Base-by-base conservation (phyloP, 2,113 vertebrate species). In the Xenopus borealis region DNA sequence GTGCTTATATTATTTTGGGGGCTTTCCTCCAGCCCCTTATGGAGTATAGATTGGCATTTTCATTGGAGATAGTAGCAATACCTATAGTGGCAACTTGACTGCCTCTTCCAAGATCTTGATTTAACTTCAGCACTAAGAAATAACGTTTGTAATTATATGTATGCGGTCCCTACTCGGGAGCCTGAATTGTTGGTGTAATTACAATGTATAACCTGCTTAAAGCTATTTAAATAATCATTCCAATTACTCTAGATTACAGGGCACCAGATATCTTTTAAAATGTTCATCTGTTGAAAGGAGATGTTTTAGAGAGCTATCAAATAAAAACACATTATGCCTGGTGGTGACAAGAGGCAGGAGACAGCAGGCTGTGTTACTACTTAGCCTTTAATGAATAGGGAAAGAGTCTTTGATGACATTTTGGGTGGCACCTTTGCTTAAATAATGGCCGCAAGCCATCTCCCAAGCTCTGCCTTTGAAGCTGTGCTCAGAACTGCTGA, bases 381-480 rank as follows among this genome's bases (percentile, higher is more conserved):
- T 30, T 40, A 63, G 59, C 63, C 66, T 57, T 19, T 70, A 64
- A 70, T 77, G 66, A 77, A 77, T 53, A 52, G 73, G 23, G 66
- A 47, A 63, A 52, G 27, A 20, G 16, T 77, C 67, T 64, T 77
- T 70, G 72, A 72, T 62, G 45, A 57, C 27, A n/a, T n/a, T 62
- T 45, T 53, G 47, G 66, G 67, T 77, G 66, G 67, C 53, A 63
- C 59, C 74, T 57, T 14, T 70, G 23, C 47, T 70, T 23, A 16
- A 62, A 52, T 77, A 52, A 61, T 46, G 30, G 74, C 67, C 74
- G 62, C 64, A 12, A 70, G 74, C 74, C 6, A 77, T 77, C 66
- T 50, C 33, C 55, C 27, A 50, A 50, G 55, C 23, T 12, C 44
- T 75, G 45, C 74, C 53, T 70, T 77, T 69, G 74, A 64, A 64